Conservation (phyloP, 2,113 vertebrate genomes). For the Calonectris borealis region DNA sequence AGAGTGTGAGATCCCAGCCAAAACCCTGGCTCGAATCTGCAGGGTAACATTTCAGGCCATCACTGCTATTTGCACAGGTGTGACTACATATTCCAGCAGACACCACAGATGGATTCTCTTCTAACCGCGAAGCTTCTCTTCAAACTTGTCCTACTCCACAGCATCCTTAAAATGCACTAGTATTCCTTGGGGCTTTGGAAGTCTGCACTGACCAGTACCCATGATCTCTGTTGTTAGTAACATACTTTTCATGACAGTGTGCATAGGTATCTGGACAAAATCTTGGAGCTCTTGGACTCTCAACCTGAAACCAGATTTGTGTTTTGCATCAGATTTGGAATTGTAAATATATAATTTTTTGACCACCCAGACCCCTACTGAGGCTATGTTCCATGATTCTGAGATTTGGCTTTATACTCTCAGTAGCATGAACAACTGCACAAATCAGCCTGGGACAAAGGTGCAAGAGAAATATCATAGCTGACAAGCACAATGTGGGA, state of each 20-base stretch:
- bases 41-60: not conserved
- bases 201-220: not conserved
- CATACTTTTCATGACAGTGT: not conserved
- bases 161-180: not conserved
- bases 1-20: not conserved
- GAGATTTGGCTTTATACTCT: not conserved
- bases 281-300: not conserved
- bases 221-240: not conserved
- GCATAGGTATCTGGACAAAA: not conserved
- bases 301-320: not conserved
- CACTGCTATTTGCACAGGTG: not conserved
- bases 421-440: not conserved
- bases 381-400: not conserved
- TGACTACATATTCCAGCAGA: not conserved
- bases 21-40: not conserved
- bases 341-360: not conserved
- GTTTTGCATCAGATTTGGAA: not conserved
- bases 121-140: not conserved
- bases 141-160: not conserved
- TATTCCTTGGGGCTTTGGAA: not conserved
- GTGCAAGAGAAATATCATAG: not conserved
- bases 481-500: constrained; percentile 16
- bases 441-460: not conserved
- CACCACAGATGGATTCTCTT: not conserved
- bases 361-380: not conserved